Conservation (phyloP, 2,888 invertebrate species). For the Allophyes oxyacanthae region DNA sequence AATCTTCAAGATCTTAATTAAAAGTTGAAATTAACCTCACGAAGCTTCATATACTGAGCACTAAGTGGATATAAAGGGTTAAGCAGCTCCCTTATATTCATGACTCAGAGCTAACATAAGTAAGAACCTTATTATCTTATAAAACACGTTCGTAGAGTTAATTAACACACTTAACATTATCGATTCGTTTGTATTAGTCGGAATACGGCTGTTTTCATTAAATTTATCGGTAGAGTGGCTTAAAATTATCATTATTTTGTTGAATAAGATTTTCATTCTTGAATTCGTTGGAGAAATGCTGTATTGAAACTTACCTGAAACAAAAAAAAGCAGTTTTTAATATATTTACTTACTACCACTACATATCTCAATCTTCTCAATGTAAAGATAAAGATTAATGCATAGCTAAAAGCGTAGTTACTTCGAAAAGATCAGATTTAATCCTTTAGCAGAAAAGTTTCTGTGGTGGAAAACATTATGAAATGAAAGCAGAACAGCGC, state of each 20-base stretch:
- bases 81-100: conserved; percentile 9
- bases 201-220: too few species aligned
- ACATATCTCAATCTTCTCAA: too few species aligned
- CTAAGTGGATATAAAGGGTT: conserved; percentile 4
- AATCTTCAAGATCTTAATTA: conserved; percentile 50
- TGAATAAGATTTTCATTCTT: not conserved
- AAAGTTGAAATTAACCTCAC: conserved; percentile 49
- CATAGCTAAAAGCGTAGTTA: too few species aligned
- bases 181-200: too few species aligned
- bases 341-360: not conserved
- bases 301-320: conserved; percentile 48
- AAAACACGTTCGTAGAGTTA: conserved; percentile 1
- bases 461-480: too few species aligned
- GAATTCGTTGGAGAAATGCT: not conserved
- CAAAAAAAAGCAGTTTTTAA: conserved; percentile 16
- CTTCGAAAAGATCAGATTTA: too few species aligned
- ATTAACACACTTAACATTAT: not conserved
- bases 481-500: too few species aligned
- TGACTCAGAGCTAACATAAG: conserved; percentile 8
- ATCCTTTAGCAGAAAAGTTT: not conserved
- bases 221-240: too few species aligned
- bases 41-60: conserved; percentile 25
- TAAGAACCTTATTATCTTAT: not conserved
- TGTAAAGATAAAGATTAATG: not conserved
- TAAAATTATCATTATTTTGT: too few species aligned